Conservation (phyloP, 2,888 invertebrate species). For the Conomelus anceps region DNA sequence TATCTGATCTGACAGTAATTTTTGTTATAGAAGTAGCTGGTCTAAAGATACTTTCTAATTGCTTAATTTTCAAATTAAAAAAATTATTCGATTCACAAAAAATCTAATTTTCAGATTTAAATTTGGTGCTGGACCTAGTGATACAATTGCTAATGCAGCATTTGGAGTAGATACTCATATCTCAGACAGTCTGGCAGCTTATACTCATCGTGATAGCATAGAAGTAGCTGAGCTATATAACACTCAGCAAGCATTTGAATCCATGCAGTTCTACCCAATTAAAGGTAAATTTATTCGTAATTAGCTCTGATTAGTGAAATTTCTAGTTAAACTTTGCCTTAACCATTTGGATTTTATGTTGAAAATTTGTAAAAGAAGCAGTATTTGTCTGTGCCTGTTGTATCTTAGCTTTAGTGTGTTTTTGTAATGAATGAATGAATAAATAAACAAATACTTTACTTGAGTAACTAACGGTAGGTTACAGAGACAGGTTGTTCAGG, state of each 20-base stretch:
- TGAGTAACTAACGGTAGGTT: too few relatives aligned
- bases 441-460: too few relatives aligned
- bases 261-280: constrained; percentile 20
- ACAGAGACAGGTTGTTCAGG: too few relatives aligned
- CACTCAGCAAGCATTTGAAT: constrained; percentile 22
- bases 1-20: too few relatives aligned
- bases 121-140: neutral
- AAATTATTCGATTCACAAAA: neutral
- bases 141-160: neutral
- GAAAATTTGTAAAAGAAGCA: too few relatives aligned
- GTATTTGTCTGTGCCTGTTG: too few relatives aligned
- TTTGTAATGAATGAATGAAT: too few relatives aligned
- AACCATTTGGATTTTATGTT: constrained; percentile 10
- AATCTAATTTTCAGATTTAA: neutral
- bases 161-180: neutral
- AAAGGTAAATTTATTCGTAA: constrained; percentile 3
- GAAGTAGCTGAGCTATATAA: constrained; percentile 31
- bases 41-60: neutral
- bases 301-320: neutral
- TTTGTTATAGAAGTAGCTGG: too few relatives aligned
- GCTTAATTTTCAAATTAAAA: neutral
- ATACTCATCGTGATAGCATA: constrained; percentile 31
- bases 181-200: constrained; percentile 19
- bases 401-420: too few relatives aligned
- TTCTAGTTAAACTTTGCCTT: neutral